A percentile compares a stretch with the other conserved stretches of the same genome.
These are phyloP conservation scores for Scaptomyza parva DNA, from an alignment of 2,888 invertebrate genomes.

Conservation along the genomic window DNA sequence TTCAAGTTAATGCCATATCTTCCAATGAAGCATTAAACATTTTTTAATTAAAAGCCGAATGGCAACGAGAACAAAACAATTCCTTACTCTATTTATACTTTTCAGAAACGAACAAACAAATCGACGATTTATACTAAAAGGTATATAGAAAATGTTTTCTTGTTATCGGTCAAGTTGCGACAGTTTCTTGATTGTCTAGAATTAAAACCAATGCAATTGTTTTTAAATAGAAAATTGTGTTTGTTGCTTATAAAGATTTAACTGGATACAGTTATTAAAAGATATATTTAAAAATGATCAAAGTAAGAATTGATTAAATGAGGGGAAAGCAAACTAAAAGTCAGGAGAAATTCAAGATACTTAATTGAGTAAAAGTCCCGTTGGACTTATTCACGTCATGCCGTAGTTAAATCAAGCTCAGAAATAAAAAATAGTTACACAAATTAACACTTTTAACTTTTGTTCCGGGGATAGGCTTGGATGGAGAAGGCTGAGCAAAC, in stretches of 20 bases:
- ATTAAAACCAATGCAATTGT: slow-evolving; percentile 7
- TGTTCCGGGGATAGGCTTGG: slow-evolving; percentile 10
- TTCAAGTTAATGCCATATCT: slow-evolving; percentile 33
- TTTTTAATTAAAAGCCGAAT: slow-evolving; percentile 32
- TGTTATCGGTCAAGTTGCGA: slow-evolving; percentile 47
- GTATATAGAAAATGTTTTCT: slow-evolving; percentile 8
- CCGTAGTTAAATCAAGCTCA: slow-evolving; percentile 7
- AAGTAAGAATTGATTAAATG: background rate
- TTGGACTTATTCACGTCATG: background rate
- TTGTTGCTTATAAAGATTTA: slow-evolving; percentile 7
- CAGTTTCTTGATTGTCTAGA: slow-evolving; percentile 32
- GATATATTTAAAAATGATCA: background rate
- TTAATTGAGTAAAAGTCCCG: background rate
- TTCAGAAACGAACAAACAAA: slow-evolving; percentile 31
- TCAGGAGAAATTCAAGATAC: too few species aligned
- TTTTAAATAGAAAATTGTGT: too few species aligned
- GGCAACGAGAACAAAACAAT: slow-evolving; percentile 26
- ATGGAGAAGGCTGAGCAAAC: background rate
- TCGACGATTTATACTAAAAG: background rate
- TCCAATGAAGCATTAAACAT: slow-evolving; percentile 22
- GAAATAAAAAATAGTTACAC: slow-evolving; percentile 35
- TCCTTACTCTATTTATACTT: slow-evolving; percentile 29
- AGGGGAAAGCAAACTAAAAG: background rate
- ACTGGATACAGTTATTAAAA: slow-evolving; percentile 14
- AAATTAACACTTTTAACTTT: slow-evolving; percentile 56